Base-by-base conservation (phyloP, 2,113 vertebrate species). In the Bujurquina vittata region DNA sequence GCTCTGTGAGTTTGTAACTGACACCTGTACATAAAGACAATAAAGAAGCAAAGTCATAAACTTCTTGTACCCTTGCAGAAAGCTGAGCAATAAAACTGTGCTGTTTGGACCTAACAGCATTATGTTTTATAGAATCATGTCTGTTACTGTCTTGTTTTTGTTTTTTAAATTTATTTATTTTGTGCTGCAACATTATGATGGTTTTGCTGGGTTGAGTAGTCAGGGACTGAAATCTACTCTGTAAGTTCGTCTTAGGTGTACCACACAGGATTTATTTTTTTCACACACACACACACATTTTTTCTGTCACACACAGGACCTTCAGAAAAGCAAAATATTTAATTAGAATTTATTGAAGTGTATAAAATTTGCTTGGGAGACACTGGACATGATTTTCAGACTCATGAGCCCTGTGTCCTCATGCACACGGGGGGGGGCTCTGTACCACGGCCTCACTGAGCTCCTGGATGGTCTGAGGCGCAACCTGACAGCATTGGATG, bases 21-120 rank as follows among this genome's bases (percentile, higher is more conserved):
- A 96, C 96, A 96, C 96, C 84, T 97, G 96, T 97, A 96, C 96
- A 96, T 96, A 96, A 93, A 90, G 92, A 95, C 86, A 87, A 85
- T 84, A 84, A 90, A 94, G 87, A 92, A 77, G 83, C 78, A 87
- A 89, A 89, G 83, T 89, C 86, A 91, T 84, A 82, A 69, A 96
- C 94, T 92, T 96, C 94, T 96, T 97, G 95, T 96, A 97, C 94
- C 94, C 96, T 95, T 96, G 95, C 95, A 94, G 95, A 97, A 96
- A 92, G 95, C 88, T 90, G 95, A 98, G 97, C 97, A 98, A 98
- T 98, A 99, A 98, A 98, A 96, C 95, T 93, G 96, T 97, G 96
- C 97, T 98, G 97, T 97, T 97, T 96, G 96, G 94, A 96, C 95
- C 91, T 93, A 92, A 96, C 96, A 97, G 97, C 96, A 97, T 95